A percentile compares a stretch with the other conserved stretches of the same genome.
Evolutionary conservation across 2,888 invertebrate genomes (phyloP).

Genomic region (Phoenoteleia sp.): DNA sequence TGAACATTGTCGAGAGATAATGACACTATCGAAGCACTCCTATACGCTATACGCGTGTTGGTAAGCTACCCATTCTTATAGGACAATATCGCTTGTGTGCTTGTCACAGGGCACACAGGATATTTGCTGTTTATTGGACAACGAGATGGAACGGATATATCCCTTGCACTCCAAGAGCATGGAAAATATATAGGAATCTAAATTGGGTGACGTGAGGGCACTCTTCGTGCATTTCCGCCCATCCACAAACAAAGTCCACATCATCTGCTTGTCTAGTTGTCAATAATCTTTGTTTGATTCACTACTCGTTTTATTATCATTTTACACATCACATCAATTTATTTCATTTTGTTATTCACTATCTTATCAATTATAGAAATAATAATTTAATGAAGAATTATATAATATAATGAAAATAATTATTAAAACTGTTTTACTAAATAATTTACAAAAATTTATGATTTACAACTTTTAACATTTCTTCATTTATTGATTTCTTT

Average conservation of each 20-base stretch:
- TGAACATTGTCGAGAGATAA: conserved; percentile 41
- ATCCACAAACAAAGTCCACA: conserved; percentile 65
- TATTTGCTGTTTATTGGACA: conserved; percentile 86
- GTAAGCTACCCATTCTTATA: conserved; percentile 75
- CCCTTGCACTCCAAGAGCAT: conserved; percentile 72
- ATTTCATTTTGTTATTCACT: not conserved
- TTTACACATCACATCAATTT: conserved; percentile 7
- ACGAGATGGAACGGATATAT: conserved; percentile 73
- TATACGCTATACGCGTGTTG: conserved; percentile 48
- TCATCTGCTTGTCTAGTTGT: conserved; percentile 79
- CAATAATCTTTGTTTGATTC: conserved; percentile 16
- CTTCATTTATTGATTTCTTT: too few species aligned
- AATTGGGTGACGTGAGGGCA: conserved; percentile 83
- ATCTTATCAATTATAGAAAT: conserved; percentile 3
- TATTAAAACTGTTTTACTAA: too few species aligned
- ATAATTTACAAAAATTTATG: too few species aligned
- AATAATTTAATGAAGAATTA: too few species aligned
- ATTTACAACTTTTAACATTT: too few species aligned
- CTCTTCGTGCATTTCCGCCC: conserved; percentile 68
- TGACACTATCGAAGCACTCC: conserved; percentile 60
- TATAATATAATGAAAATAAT: too few species aligned
- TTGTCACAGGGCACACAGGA: conserved; percentile 80
- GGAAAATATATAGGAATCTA: conserved; percentile 82
- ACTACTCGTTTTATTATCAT: too few species aligned
- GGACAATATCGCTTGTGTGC: conserved; percentile 77